Evolutionary conservation across 1,140 invertebrate genomes (phyloP).

Genomic region (Temnothorax nylanderi): DNA sequence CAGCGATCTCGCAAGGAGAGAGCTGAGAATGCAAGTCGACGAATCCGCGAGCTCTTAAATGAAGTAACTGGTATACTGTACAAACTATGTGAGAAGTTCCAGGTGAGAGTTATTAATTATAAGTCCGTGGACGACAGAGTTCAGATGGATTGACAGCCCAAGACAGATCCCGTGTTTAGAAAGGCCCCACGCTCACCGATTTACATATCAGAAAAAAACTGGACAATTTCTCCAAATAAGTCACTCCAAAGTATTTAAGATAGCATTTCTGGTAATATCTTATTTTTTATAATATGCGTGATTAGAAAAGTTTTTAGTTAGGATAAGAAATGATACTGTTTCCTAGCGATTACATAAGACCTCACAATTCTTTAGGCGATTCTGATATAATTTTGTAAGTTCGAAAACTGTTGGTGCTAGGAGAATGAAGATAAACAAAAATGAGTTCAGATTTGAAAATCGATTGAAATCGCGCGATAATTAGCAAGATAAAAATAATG

Average conservation of each 20-base stretch:
- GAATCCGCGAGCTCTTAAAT: slow-evolving; percentile 81
- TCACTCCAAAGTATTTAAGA: neutral
- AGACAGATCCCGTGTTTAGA: neutral
- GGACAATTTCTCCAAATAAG: neutral
- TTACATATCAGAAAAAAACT: neutral
- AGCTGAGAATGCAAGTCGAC: slow-evolving; percentile 83
- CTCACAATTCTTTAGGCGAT: neutral
- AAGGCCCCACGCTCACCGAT: neutral
- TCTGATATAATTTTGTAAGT: neutral
- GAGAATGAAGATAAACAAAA: neutral
- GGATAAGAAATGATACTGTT: neutral
- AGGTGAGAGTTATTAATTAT: slow-evolving; percentile 73
- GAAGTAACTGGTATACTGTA: slow-evolving; percentile 75
- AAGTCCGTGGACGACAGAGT: neutral
- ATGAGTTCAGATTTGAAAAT: neutral
- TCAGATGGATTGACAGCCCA: neutral
- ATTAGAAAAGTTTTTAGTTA: neutral
- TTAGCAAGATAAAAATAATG: neutral
- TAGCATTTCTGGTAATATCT: neutral
- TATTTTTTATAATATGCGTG: neutral
- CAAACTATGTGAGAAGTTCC: slow-evolving; percentile 77
- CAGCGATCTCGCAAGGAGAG: slow-evolving; percentile 82
- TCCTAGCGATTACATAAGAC: neutral
- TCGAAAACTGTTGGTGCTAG: neutral
- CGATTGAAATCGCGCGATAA: neutral